Percentiles rank a stretch among this genome's conserved stretches.
These are phyloP conservation scores for Tuberolachnus salignus DNA, from an alignment of 2,888 invertebrate genomes.

Conservation along the genomic window DNA sequence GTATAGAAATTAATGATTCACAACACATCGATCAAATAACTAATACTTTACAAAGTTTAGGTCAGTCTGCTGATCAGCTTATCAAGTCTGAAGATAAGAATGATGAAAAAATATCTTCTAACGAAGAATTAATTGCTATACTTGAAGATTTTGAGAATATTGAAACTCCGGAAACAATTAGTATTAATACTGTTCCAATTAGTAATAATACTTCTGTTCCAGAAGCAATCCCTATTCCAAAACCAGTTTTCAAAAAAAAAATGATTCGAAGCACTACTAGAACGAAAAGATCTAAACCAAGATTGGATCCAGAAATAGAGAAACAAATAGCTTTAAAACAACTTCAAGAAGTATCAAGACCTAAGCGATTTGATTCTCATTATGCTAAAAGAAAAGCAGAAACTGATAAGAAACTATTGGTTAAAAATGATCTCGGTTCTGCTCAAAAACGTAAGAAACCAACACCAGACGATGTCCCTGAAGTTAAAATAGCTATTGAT, in stretches of 20 bases:
- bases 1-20: constrained; percentile 8
- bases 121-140: constrained; percentile 53
- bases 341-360: constrained; percentile 63
- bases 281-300: constrained; percentile 58
- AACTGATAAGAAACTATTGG: constrained; percentile 59
- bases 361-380: constrained; percentile 50
- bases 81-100: constrained; percentile 46
- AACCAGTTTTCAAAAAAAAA: constrained; percentile 19
- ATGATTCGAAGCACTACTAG: constrained; percentile 32
- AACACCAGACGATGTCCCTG: constrained; percentile 58
- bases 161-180: constrained; percentile 39
- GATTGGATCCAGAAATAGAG: constrained; percentile 64
- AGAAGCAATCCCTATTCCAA: constrained; percentile 5
- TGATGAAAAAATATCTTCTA: constrained; percentile 45
- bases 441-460: constrained; percentile 33
- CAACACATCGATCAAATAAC: constrained; percentile 44
- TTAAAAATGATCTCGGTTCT: constrained; percentile 60
- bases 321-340: constrained; percentile 68
- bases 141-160: constrained; percentile 51
- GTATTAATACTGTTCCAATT: too few relatives aligned
- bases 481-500: constrained; percentile 58
- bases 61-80: constrained; percentile 30
- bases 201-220: too few relatives aligned
- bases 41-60: constrained; percentile 35
- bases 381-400: constrained; percentile 59